Evolutionary conservation across 2,797 vertebrate species (phyloP), one percentile per base, ranked within the genome.

Genomic region (Chanos chanos): DNA sequence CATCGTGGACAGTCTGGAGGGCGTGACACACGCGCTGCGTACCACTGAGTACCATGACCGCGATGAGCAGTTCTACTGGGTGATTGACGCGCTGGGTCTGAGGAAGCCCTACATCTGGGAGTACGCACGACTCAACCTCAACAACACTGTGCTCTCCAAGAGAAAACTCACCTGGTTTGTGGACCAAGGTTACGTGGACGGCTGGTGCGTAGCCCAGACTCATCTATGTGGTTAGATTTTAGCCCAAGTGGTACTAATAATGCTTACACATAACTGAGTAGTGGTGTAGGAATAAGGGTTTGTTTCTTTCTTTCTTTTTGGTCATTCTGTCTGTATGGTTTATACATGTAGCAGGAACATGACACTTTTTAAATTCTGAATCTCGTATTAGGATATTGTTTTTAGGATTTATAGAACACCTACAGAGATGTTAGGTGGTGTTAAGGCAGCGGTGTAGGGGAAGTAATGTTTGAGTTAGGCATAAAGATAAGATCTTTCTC

Each of bases 141-240:
- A 97, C 83, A 99, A 99, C 86, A 99, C 97, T 0, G 86, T 99
- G 56, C 86, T 99, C 1, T 99, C 97, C 31, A 99, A 99, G 84
- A 93, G 97, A 75, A 99, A 95, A 60, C 95, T 99, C 55, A 98
- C 96, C 0, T 99, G 97, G 97, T 99, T 99, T 70, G 96, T 99
- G 31, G 90, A 98, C 0, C 92, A 99, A 84, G 97, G 97, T 59
- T 92, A 94, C 7, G 97, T 99, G 1, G 97, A 98, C 13, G 97
- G 97, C 83, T 99, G 97, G 97, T 99, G 83, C 51, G 91, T 87
- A 9, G 19, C 16, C 8, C 1, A 37, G 3, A 25, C 13, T 2
- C 10, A 13, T 13, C 19, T 34, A 2, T 12, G 4, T 34, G 22
- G 5, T 33, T 2, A 44, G 13, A 4, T 6, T 18, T 7, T 1